Evolutionary conservation across 1,140 invertebrate species (phyloP), one percentile per base, ranked within the genome.

Genomic region (Pseudomyrmex dendroicus): DNA sequence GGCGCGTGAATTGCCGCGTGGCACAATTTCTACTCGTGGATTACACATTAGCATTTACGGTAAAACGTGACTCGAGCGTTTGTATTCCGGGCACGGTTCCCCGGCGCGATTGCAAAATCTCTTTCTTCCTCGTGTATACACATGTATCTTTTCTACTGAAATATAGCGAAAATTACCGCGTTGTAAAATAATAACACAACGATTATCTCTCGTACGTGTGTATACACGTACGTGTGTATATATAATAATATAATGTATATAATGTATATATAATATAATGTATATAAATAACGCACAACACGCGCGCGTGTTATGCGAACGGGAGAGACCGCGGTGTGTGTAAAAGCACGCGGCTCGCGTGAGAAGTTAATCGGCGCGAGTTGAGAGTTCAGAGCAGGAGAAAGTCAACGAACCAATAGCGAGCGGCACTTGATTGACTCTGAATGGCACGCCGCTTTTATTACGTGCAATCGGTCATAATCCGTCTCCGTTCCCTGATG

Each of bases 401-500:
- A 86, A 87, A 87, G 86, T 87, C 85, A 86, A 87, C 86, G 86
- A 87, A 84, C 86, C 85, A 87, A 86, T 87, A 57, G 80, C 80
- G 83, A 59, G 57, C 67, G 63, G 59, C 67, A 52, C 46, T 72
- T 86, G 86, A 87, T 87, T 86, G 86, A 78, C 85, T 56, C 73
- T 86, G 86, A 87, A 87, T 87, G 62, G 85, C 85, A 72, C 76
- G 72, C 83, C 86, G 66, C 86, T 86, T 87, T 87, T 86, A 87
- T 87, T 87, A 84, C 85, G 61, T 35, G 72, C 85, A 84, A 87
- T 87, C 86, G 80, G 48, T 86, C 72, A 66, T 85, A 86, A 86
- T 87, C 80, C 84, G 84, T 57, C 57, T 66, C 46, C 64, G 54
- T 48, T 72, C 46, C 76, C 59, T 35, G 35, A 35, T 35, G 52